Evolutionary conservation across 2,888 invertebrate species (phyloP).

Genomic region (Aleiodes testaceus): DNA sequence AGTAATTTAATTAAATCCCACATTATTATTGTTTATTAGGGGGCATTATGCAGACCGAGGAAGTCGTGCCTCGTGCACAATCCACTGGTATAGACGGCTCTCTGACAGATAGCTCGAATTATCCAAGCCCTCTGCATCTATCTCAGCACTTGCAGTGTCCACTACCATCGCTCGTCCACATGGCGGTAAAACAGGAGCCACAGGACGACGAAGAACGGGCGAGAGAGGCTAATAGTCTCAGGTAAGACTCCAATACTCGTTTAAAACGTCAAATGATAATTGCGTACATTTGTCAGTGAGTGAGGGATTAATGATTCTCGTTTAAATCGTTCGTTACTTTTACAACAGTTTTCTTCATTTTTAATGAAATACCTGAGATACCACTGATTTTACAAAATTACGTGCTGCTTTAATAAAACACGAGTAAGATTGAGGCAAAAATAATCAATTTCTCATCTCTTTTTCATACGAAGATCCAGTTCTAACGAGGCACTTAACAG

Average conservation of each 20-base stretch:
- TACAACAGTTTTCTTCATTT: not conserved
- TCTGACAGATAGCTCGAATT: slow-evolving; percentile 59
- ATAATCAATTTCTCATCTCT: not conserved
- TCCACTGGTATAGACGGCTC: slow-evolving; percentile 67
- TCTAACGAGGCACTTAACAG: slow-evolving; percentile 57
- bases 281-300: slow-evolving; percentile 9
- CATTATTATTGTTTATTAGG: slow-evolving; percentile 57
- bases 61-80: slow-evolving; percentile 70
- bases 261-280: not conserved
- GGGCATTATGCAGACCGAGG: slow-evolving; percentile 74
- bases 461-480: slow-evolving; percentile 43
- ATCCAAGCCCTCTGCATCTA: slow-evolving; percentile 63
- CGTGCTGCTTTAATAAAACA: no score
- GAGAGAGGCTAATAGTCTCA: slow-evolving; percentile 60
- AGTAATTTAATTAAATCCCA: slow-evolving; percentile 24
- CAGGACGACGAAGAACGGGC: slow-evolving; percentile 68
- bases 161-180: slow-evolving; percentile 63
- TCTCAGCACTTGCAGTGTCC: slow-evolving; percentile 62
- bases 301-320: slow-evolving; percentile 12
- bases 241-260: slow-evolving; percentile 54
- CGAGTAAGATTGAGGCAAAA: no score
- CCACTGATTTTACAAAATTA: not conserved
- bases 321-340: not conserved
- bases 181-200: slow-evolving; percentile 72
- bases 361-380: slow-evolving; percentile 2